Evolutionary conservation across 2,888 invertebrate species (phyloP).

Genomic region (Papilio protenor): DNA sequence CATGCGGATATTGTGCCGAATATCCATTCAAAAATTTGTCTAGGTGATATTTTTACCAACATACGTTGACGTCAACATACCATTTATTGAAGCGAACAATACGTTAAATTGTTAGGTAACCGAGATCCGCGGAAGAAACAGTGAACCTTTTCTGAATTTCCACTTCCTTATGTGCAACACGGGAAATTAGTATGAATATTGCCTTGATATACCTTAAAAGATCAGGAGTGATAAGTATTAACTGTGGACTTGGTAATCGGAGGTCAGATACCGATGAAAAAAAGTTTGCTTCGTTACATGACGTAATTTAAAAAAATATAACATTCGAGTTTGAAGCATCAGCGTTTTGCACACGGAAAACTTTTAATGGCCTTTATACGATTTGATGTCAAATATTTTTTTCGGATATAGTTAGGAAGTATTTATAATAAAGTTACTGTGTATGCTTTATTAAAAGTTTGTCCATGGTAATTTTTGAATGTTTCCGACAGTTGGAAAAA

Average conservation of each 20-base stretch:
- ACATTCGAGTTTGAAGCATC: background rate
- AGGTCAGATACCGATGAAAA: too few relatives aligned
- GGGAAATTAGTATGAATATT: too few relatives aligned
- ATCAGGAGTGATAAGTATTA: background rate
- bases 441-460: constrained; percentile 12
- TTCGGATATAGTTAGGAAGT: background rate
- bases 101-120: background rate
- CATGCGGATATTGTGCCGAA: constrained; percentile 31
- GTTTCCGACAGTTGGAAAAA: background rate
- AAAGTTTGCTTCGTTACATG: background rate
- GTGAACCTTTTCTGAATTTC: background rate
- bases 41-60: background rate
- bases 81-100: background rate
- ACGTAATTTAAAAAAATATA: background rate
- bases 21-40: constrained; percentile 27
- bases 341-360: background rate
- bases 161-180: background rate
- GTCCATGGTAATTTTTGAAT: background rate
- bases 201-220: too few relatives aligned
- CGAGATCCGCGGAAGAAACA: background rate
- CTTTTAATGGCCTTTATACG: constrained; percentile 1
- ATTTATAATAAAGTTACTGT: background rate
- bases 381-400: background rate
- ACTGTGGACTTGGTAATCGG: background rate
- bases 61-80: background rate